These are phyloP conservation scores for Drosophila cracens DNA, from an alignment of 2,888 invertebrate species.

Conservation along the genomic window DNA sequence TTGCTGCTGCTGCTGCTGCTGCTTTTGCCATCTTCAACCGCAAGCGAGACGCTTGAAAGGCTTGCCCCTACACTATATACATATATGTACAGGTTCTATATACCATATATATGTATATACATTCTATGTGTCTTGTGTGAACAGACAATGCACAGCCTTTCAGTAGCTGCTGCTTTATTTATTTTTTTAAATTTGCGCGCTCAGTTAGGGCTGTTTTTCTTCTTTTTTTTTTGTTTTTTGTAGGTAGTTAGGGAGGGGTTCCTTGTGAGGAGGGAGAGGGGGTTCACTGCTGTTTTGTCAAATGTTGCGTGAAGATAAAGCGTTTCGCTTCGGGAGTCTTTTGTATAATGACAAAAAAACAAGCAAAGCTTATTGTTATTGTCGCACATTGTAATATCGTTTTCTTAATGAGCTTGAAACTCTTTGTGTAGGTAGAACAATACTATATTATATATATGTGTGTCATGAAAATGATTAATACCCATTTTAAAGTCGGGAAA, in stretches of 20 bases:
- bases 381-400: slow-evolving; percentile 4
- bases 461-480: slow-evolving; percentile 5
- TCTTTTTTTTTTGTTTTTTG: not conserved
- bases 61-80: slow-evolving; percentile 51
- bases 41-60: slow-evolving; percentile 58
- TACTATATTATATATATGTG: not conserved
- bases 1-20: not conserved
- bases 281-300: slow-evolving; percentile 56
- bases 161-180: slow-evolving; percentile 20
- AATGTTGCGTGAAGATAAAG: slow-evolving; percentile 74
- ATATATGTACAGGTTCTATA: not conserved
- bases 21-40: slow-evolving; percentile 25
- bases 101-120: slow-evolving; percentile 7
- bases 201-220: slow-evolving; percentile 3
- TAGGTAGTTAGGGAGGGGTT: not conserved
- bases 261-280: not conserved
- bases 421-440: slow-evolving; percentile 7
- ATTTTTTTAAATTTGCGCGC: slow-evolving; percentile 8
- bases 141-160: slow-evolving; percentile 64
- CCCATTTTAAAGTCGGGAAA: not conserved
- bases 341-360: slow-evolving; percentile 37
- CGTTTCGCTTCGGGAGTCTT: slow-evolving; percentile 27
- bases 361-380: slow-evolving; percentile 52
- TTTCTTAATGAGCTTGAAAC: slow-evolving; percentile 40
- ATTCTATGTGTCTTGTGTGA: slow-evolving; percentile 1